Evolutionary conservation across 2,888 invertebrate genomes (phyloP).

Genomic region (Salticus scenicus): DNA sequence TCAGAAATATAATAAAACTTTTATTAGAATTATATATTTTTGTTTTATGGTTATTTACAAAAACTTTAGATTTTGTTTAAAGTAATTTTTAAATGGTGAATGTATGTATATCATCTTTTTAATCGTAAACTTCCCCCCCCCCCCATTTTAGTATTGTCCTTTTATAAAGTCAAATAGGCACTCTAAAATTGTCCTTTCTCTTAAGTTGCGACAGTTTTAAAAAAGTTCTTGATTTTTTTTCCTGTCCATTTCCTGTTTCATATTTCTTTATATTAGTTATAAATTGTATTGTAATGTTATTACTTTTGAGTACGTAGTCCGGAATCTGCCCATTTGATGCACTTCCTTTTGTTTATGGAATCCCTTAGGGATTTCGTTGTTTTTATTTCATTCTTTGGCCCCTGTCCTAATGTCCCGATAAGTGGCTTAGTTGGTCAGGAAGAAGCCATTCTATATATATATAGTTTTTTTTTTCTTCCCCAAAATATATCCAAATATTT

Average conservation of each 20-base stretch:
- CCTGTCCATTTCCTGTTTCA: not conserved
- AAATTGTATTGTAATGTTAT: not conserved
- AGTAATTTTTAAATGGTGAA: too few species aligned
- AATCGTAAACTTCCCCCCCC: too few species aligned
- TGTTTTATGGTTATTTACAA: too few species aligned
- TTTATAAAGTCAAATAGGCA: too few species aligned
- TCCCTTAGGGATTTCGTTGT: not conserved
- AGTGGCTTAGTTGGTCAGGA: slow-evolving; percentile 36
- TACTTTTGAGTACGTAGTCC: not conserved
- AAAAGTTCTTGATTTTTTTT: not conserved
- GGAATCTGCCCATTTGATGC: slow-evolving; percentile 3
- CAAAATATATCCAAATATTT: not conserved
- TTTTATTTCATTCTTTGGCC: slow-evolving; percentile 9
- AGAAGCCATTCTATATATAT: not conserved
- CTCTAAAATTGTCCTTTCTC: too few species aligned
- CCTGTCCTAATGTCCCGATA: slow-evolving; percentile 43
- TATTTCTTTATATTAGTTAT: not conserved
- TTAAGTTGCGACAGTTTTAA: not conserved
- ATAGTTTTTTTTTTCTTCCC: not conserved
- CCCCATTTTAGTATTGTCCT: too few species aligned
- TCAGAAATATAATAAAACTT: too few species aligned
- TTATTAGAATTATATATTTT: too few species aligned
- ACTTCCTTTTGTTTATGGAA: slow-evolving; percentile 10
- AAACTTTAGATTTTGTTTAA: too few species aligned
- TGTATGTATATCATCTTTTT: too few species aligned